These are phyloP conservation scores for Intellagama lesueurii DNA, from an alignment of 2,797 vertebrate species.

Conservation along the genomic window DNA sequence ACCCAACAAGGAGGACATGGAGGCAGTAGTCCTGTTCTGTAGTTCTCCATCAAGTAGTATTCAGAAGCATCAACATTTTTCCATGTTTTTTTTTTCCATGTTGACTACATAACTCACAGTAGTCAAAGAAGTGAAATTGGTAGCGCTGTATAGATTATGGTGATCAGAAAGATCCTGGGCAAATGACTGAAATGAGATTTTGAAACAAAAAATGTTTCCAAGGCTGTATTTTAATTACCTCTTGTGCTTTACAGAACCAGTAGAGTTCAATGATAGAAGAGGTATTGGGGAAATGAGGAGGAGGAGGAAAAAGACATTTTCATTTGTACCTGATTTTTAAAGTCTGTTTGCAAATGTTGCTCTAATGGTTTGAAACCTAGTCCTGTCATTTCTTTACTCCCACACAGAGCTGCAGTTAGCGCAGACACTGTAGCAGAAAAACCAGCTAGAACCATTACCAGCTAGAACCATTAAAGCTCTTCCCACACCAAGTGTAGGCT, in stretches of 20 bases:
- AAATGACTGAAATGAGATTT: background rate
- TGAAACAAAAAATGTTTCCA: background rate
- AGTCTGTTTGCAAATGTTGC: slow-evolving; percentile 83
- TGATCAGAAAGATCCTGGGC: background rate
- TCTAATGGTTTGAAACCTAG: slow-evolving; percentile 84
- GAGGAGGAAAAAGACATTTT: slow-evolving; percentile 61
- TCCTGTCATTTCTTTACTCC: slow-evolving; percentile 83
- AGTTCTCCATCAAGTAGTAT: no score
- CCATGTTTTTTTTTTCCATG: no score
- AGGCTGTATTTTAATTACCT: slow-evolving; percentile 9
- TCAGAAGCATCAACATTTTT: no score
- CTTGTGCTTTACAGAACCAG: slow-evolving; percentile 21
- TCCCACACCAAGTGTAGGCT: slow-evolving; percentile 76
- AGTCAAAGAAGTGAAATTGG: background rate
- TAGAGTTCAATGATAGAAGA: slow-evolving; percentile 1
- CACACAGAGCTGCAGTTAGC: slow-evolving; percentile 81
- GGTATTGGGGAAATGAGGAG: background rate
- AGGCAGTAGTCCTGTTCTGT: no score
- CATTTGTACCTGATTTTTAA: slow-evolving; percentile 72
- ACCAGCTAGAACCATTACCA: slow-evolving; percentile 66
- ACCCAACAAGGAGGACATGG: no score
- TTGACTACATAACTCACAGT: background rate
- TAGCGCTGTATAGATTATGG: background rate
- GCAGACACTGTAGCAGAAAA: slow-evolving; percentile 77
- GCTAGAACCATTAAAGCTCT: slow-evolving; percentile 76